Evolutionary conservation across 1,140 invertebrate species (phyloP).

Genomic region (Trichonephila clavata): DNA sequence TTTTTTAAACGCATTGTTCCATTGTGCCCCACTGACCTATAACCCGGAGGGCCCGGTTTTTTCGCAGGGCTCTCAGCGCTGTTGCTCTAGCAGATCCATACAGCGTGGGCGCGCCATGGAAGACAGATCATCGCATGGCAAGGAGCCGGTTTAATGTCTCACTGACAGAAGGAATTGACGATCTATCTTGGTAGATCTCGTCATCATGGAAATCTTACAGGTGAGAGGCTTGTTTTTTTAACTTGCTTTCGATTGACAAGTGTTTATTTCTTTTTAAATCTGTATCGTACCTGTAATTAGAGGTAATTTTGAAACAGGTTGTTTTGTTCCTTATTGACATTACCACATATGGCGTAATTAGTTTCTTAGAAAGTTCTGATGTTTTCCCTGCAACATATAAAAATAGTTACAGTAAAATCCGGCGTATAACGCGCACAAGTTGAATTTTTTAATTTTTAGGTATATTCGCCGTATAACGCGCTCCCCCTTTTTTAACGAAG

Average conservation of each 20-base stretch:
- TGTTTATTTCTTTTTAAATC: no score
- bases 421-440: no score
- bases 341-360: no score
- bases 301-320: no score
- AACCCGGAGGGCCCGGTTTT: constrained; percentile 32
- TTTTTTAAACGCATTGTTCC: constrained; percentile 55
- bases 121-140: background rate
- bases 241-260: background rate
- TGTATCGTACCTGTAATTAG: no score
- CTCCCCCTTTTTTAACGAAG: no score
- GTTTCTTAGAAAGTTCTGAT: no score
- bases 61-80: background rate
- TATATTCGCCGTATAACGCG: no score
- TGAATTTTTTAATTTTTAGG: no score
- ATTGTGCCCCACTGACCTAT: constrained; percentile 41
- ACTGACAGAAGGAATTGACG: background rate
- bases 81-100: background rate
- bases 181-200: background rate
- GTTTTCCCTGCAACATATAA: no score
- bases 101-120: constrained; percentile 32
- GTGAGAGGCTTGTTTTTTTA: background rate
- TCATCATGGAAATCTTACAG: constrained; percentile 21
- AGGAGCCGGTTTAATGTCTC: constrained; percentile 5
- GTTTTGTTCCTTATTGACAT: no score
- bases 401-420: no score